phyloP scores from a whole-genome alignment of 2,113 vertebrate species.

The Toxotes chatareus region DNA sequence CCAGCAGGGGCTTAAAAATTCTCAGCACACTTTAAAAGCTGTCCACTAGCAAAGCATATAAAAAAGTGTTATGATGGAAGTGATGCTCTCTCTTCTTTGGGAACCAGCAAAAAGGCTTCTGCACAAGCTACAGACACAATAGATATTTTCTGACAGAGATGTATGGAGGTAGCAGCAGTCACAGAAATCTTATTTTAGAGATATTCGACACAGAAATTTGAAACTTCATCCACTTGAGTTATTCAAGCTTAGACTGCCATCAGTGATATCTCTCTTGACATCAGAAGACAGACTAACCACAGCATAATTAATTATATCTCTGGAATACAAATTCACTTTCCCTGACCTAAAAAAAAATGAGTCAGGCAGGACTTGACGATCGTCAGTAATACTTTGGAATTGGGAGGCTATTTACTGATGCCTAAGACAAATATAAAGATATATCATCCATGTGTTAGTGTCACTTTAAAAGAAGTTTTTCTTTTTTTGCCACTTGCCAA shows the following conservation, averaged over 20 bases:
- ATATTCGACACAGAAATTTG: not conserved
- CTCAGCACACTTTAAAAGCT: not conserved
- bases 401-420: not conserved
- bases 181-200: not conserved
- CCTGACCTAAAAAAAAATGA: conserved; percentile 31
- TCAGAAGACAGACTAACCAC: conserved; percentile 32
- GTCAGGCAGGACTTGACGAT: conserved; percentile 16
- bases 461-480: not conserved
- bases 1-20: not conserved
- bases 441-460: not conserved
- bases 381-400: not conserved
- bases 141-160: not conserved
- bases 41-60: no score
- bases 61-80: not conserved
- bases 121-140: not conserved
- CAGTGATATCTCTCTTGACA: conserved; percentile 15
- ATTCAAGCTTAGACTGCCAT: conserved; percentile 12
- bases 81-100: not conserved
- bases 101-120: not conserved
- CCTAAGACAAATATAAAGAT: not conserved
- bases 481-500: not conserved
- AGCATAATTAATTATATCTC: conserved; percentile 42
- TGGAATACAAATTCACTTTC: conserved; percentile 21
- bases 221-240: conserved; percentile 19
- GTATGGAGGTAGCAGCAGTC: not conserved